Base-by-base conservation (phyloP, 2,888 invertebrate species). In the Agriopis aurantiaria region DNA sequence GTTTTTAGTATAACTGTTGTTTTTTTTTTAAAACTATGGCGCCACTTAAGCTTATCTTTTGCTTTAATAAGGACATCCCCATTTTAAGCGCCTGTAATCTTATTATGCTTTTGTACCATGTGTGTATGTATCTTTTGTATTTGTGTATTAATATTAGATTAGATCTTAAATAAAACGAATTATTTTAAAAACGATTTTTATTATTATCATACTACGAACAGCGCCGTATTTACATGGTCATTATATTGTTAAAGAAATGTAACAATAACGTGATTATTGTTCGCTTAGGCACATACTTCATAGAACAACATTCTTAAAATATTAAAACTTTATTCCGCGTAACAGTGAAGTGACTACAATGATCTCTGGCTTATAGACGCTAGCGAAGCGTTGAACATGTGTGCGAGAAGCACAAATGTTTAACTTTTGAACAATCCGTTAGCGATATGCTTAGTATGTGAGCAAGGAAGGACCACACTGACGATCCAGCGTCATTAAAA, bases 211-310 rank as follows among this genome's bases (percentile, higher is more conserved):
- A 91, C 92, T 93, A 93, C 93, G 92, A 93, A 94, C 93, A 92
- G 94, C 92, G 93, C 91, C 91, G 92, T 92, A 93, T 92, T 91
- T 93, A 93, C 93, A 93, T 91, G 88, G 89, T 91, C 89, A 88
- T 91, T 88, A 93, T 93, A 93, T 93, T 93, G 93, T 91, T 92
- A 93, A 90, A 91, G 93, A 94, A 93, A 94, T 93, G 93, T 93
- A 94, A 94, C 94, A 91, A 92, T 62, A 53, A 89, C 87, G 82
- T 80, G 81, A 84, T 89, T 87, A 89, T 89, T 87, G 87, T 88
- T 90, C 87, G 86, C 87, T 92, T 92, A 93, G 93, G 93, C 93
- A 93, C 92, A 87, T 90, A 88, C 83, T 87, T 87, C 85, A 88
- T 87, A 84, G 83, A 89, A 88, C 85, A 88, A 89, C 87, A 85